phyloP scores from a whole-genome alignment of 1,140 invertebrate genomes.

The Philopotamus ludificatus region DNA sequence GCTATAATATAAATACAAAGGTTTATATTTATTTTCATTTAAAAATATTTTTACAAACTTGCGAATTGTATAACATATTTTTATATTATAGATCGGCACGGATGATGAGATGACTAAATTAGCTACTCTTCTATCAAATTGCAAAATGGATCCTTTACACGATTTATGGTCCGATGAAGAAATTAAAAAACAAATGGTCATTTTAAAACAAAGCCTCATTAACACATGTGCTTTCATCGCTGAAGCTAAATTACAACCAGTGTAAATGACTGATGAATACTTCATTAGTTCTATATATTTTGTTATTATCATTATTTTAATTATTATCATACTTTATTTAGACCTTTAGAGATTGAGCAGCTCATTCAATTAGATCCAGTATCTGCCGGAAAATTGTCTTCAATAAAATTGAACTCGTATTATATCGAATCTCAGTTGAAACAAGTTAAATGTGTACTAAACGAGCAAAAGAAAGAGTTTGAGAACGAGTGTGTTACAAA shows the following conservation, averaged over 20 bases:
- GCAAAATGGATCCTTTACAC: constrained; percentile 45
- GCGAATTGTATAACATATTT: constrained; percentile 8
- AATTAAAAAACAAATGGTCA: constrained; percentile 46
- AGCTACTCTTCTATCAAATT: constrained; percentile 13
- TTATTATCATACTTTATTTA: constrained; percentile 39
- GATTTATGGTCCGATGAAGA: constrained; percentile 52
- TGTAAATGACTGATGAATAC: constrained; percentile 48
- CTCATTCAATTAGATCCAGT: constrained; percentile 60
- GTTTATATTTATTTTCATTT: background rate
- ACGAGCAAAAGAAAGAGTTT: constrained; percentile 62
- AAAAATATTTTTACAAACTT: constrained; percentile 6
- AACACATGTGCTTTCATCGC: constrained; percentile 64
- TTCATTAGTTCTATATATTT: background rate
- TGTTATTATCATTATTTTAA: background rate
- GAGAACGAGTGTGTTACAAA: constrained; percentile 54
- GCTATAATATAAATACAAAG: constrained; percentile 38
- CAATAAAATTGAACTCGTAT: constrained; percentile 59
- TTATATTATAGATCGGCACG: constrained; percentile 49
- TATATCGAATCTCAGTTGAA: constrained; percentile 63
- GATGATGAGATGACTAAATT: constrained; percentile 56
- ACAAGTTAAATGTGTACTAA: constrained; percentile 58
- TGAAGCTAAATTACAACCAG: constrained; percentile 62
- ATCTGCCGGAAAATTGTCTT: constrained; percentile 56
- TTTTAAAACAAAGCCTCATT: constrained; percentile 60
- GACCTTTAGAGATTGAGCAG: constrained; percentile 53